These are phyloP conservation scores for Paraplagusia blochii DNA, from an alignment of 2,113 vertebrate genomes.

Conservation along the genomic window DNA sequence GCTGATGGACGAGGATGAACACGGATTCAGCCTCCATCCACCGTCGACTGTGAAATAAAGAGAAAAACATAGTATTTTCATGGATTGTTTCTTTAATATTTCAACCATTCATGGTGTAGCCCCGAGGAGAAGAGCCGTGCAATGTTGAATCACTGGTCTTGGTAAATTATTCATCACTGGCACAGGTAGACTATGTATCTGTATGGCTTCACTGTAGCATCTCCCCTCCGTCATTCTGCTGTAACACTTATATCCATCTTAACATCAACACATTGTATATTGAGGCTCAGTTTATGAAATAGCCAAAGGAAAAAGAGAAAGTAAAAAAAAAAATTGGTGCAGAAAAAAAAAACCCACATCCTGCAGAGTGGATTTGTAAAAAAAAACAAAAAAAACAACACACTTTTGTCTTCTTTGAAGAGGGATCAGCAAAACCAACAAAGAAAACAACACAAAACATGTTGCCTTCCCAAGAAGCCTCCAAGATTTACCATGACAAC, in stretches of 20 bases:
- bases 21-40: constrained; percentile 43
- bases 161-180: constrained; percentile 62
- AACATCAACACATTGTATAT: constrained; percentile 25
- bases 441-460: constrained; percentile 67
- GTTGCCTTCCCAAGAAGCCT: constrained; percentile 95
- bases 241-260: constrained; percentile 21
- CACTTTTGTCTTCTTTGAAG: constrained; percentile 5
- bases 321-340: background rate
- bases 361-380: constrained; percentile 10
- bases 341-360: background rate
- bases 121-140: constrained; percentile 58
- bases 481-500: constrained; percentile 94
- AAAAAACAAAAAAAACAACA: background rate
- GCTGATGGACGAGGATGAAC: constrained; percentile 50
- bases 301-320: constrained; percentile 12
- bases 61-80: constrained; percentile 27
- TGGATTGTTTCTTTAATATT: constrained; percentile 34
- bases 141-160: constrained; percentile 65
- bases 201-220: constrained; percentile 60
- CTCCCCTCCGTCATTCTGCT: constrained; percentile 5
- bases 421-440: background rate
- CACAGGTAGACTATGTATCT: constrained; percentile 52
- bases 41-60: constrained; percentile 50
- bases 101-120: constrained; percentile 53
- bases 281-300: constrained; percentile 44